phyloP scores from a whole-genome alignment of 2,888 invertebrate species.

The Monoplex corrugatus region DNA sequence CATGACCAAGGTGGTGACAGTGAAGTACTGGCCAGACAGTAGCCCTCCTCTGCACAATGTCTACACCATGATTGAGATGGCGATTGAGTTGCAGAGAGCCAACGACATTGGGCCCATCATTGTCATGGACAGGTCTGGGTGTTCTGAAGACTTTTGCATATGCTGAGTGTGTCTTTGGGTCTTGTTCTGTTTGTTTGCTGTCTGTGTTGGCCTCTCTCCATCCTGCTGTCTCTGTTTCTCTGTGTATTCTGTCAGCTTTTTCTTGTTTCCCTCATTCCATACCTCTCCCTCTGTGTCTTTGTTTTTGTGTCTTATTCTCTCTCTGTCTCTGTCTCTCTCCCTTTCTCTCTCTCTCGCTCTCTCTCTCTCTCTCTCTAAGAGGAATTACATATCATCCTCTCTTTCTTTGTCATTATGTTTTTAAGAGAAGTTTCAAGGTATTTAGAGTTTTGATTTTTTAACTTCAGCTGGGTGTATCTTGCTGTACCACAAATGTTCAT shows the following conservation, averaged over 20 bases:
- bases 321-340: no score
- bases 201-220: no score
- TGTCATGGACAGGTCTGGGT: conserved; percentile 92
- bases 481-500: no score
- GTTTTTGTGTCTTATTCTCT: not conserved
- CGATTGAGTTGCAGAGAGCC: conserved; percentile 87
- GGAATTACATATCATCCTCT: no score
- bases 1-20: conserved; percentile 92
- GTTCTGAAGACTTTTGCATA: no score
- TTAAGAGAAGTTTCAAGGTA: no score
- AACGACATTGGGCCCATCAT: conserved; percentile 95
- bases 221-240: not conserved
- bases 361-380: no score
- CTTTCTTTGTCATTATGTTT: not conserved
- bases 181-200: not conserved
- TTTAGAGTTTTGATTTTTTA: no score
- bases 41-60: conserved; percentile 84
- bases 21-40: conserved; percentile 92
- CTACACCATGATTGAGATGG: conserved; percentile 84
- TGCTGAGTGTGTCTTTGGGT: not conserved
- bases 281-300: not conserved
- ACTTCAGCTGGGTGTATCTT: no score
- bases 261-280: no score
- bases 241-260: no score
- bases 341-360: no score